These are phyloP conservation scores for Microtus montanus DNA, from an alignment of 2,113 vertebrate genomes.

Conservation along the genomic window DNA sequence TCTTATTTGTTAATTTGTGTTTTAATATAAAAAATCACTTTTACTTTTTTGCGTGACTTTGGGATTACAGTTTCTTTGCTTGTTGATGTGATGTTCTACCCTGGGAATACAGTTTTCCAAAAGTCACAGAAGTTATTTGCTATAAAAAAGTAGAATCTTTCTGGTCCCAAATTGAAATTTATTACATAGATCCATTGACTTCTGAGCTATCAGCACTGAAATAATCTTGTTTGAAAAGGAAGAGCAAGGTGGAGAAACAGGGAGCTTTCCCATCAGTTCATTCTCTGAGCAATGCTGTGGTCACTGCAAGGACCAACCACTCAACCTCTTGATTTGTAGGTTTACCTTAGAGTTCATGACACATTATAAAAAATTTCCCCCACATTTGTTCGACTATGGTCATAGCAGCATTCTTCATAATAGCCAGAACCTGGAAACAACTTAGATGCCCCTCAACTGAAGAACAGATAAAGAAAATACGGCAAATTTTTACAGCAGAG, in stretches of 20 bases:
- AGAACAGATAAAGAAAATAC: too few species aligned
- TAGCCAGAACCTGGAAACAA: too few species aligned
- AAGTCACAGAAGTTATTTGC: not conserved
- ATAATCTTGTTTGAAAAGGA: not conserved
- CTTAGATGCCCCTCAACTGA: too few species aligned
- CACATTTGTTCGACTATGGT: too few species aligned
- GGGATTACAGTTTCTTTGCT: not conserved
- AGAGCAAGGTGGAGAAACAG: not conserved
- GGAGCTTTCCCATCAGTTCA: not conserved
- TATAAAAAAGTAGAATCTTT: conserved; percentile 42
- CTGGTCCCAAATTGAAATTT: conserved; percentile 33
- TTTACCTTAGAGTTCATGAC: not conserved
- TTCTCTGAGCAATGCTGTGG: not conserved
- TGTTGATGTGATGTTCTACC: not conserved
- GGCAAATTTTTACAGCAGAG: too few species aligned
- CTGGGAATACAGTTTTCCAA: conserved; percentile 12
- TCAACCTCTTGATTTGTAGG: fast-evolving
- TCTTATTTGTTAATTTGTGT: conserved; percentile 22
- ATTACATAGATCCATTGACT: conserved; percentile 30
- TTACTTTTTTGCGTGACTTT: not conserved
- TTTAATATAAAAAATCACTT: not conserved
- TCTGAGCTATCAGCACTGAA: not conserved
- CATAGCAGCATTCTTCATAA: too few species aligned
- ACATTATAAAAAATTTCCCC: not conserved
- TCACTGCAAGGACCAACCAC: not conserved